phyloP scores from a whole-genome alignment of 2,113 vertebrate genomes.

The Strix aluco region DNA sequence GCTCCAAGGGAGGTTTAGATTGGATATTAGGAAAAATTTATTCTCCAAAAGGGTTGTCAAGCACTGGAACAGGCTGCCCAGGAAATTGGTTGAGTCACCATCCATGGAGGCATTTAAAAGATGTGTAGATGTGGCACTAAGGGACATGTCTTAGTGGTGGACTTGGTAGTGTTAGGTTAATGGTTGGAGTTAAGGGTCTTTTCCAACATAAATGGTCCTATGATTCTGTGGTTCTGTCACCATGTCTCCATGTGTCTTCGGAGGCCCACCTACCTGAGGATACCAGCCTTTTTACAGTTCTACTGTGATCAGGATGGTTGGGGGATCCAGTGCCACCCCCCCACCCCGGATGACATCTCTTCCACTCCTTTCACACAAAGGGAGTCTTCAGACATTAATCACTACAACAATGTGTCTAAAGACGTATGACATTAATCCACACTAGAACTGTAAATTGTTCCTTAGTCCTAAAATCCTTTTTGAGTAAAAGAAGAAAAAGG shows the following conservation, averaged over 20 bases:
- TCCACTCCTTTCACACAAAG: not conserved
- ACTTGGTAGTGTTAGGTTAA: not conserved
- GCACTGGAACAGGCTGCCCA: not conserved
- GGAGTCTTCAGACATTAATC: not conserved
- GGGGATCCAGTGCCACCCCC: not conserved
- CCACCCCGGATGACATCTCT: not conserved
- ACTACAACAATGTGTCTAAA: not conserved
- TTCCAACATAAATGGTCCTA: not conserved
- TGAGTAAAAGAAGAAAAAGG: not conserved
- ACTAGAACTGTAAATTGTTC: not conserved
- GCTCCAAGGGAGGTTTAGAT: too few species aligned
- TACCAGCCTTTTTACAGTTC: not conserved
- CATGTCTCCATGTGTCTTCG: not conserved
- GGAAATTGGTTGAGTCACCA: not conserved
- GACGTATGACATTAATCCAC: accelerated
- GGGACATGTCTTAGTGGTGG: not conserved
- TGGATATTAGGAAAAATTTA: too few species aligned
- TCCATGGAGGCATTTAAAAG: not conserved
- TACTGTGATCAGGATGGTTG: not conserved
- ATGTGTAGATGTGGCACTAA: accelerated
- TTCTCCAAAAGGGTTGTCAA: not conserved
- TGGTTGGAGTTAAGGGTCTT: not conserved
- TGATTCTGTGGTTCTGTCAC: not conserved
- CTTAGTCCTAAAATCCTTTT: not conserved
- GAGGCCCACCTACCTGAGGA: not conserved